Conservation (phyloP, 2,113 vertebrate species). For the Hyaena hyaena region DNA sequence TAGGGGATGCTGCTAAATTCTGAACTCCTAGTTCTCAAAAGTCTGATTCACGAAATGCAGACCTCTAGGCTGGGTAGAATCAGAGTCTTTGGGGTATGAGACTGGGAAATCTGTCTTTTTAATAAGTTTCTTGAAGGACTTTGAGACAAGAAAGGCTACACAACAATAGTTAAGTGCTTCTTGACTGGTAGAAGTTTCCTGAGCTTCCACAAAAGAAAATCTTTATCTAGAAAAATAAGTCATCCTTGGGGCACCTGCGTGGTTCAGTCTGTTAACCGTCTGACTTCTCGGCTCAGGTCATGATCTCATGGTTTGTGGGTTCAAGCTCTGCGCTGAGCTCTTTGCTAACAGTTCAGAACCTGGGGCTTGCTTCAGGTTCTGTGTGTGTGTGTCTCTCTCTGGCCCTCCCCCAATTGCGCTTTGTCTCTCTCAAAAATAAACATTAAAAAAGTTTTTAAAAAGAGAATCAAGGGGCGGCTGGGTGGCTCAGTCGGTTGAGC, state of each 20-base stretch:
- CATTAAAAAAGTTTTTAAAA: too few species aligned
- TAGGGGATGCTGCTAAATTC: slow-evolving; percentile 3
- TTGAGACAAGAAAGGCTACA: background rate
- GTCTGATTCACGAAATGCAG: background rate
- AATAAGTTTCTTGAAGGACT: background rate
- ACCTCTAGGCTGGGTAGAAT: background rate
- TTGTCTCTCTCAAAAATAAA: too few species aligned
- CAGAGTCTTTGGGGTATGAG: background rate
- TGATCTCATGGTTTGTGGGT: background rate
- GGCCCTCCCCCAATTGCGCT: background rate
- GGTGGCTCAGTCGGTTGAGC: too few species aligned
- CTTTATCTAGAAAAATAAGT: background rate
- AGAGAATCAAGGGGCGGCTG: too few species aligned
- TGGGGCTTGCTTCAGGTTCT: too few species aligned
- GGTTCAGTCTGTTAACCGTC: background rate
- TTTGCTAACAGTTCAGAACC: too few species aligned
- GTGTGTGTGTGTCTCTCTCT: too few species aligned
- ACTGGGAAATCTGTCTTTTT: background rate
- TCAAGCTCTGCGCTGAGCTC: background rate
- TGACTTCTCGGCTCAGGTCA: background rate
- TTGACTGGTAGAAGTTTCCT: background rate
- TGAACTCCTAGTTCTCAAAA: background rate
- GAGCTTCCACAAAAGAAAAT: slow-evolving; percentile 30
- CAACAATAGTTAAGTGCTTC: background rate
- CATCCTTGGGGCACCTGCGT: background rate